Conservation (phyloP, 1,140 invertebrate genomes). For the Drosophila albomicans region DNA sequence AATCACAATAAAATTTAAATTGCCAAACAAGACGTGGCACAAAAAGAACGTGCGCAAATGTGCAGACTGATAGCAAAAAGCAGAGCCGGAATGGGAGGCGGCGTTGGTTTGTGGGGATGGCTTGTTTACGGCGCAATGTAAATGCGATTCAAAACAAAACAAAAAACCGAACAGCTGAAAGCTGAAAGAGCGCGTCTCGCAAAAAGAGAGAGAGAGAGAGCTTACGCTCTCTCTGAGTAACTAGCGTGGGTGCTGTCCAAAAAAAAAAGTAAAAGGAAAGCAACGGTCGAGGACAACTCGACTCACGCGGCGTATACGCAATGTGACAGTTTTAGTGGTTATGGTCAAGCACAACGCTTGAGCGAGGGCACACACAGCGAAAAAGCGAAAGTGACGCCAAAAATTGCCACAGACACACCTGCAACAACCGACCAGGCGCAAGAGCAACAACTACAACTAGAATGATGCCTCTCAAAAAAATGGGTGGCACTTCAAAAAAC, state of each 20-base stretch:
- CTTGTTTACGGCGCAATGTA: constrained; percentile 42
- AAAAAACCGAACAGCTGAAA: constrained; percentile 59
- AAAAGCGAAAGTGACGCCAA: constrained; percentile 69
- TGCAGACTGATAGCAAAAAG: constrained; percentile 26
- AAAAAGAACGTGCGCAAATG: constrained; percentile 62
- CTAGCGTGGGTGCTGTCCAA: constrained; percentile 49
- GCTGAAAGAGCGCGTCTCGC: constrained; percentile 21
- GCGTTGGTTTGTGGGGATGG: constrained; percentile 25
- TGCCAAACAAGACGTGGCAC: constrained; percentile 50
- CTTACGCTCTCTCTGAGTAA: constrained; percentile 23
- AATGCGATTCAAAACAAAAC: constrained; percentile 77
- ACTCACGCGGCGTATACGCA: constrained; percentile 76
- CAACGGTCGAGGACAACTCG: constrained; percentile 65
- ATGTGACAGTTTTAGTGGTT: constrained; percentile 82
- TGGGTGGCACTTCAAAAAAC: constrained; percentile 50
- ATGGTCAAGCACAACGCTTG: constrained; percentile 80
- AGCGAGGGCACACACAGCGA: constrained; percentile 65
- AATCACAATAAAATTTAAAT: constrained; percentile 81
- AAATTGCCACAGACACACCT: constrained; percentile 60
- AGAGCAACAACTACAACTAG: constrained; percentile 18
- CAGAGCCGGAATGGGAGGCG: constrained; percentile 16
- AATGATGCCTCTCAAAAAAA: not conserved
- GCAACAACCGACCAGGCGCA: constrained; percentile 24
- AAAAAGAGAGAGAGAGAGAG: constrained; percentile 3
- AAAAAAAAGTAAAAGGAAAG: constrained; percentile 31